Evolutionary conservation across 2,888 invertebrate species (phyloP).

Genomic region (Lamellibrachia satsuma): DNA sequence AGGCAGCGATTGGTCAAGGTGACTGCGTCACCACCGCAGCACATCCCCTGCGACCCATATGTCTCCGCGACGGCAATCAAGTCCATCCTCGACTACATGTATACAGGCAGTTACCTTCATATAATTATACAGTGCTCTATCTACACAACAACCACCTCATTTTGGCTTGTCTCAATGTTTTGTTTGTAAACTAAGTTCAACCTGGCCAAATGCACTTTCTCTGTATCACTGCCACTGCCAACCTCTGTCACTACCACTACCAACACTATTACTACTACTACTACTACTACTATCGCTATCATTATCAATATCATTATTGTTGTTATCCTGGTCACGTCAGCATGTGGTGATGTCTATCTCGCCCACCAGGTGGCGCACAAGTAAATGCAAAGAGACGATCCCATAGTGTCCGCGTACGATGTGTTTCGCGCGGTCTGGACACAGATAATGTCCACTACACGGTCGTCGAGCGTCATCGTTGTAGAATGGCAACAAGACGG

Average conservation of each 20-base stretch:
- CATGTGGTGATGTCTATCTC: background rate
- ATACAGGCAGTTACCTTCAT: background rate
- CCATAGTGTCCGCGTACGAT: background rate
- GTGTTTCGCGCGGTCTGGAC: background rate
- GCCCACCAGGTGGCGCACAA: background rate
- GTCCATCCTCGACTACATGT: background rate
- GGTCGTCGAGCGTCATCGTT: background rate
- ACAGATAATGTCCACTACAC: background rate
- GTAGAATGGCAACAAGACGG: background rate
- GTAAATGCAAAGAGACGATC: background rate
- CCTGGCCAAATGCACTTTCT: too few relatives aligned
- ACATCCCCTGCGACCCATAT: background rate
- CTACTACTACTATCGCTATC: too few relatives aligned
- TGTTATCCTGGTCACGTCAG: background rate
- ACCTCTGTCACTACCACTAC: too few relatives aligned
- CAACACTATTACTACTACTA: too few relatives aligned
- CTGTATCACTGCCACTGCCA: too few relatives aligned
- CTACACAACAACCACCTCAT: too few relatives aligned
- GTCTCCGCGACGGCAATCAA: slow-evolving; percentile 5
- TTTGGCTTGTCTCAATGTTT: too few relatives aligned
- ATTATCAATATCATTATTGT: too few relatives aligned
- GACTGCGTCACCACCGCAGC: background rate
- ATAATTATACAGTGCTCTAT: background rate
- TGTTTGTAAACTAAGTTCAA: too few relatives aligned
- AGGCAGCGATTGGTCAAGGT: background rate